Conservation (phyloP, 2,797 vertebrate species). For the Acrossocheilus wenchowensis region DNA sequence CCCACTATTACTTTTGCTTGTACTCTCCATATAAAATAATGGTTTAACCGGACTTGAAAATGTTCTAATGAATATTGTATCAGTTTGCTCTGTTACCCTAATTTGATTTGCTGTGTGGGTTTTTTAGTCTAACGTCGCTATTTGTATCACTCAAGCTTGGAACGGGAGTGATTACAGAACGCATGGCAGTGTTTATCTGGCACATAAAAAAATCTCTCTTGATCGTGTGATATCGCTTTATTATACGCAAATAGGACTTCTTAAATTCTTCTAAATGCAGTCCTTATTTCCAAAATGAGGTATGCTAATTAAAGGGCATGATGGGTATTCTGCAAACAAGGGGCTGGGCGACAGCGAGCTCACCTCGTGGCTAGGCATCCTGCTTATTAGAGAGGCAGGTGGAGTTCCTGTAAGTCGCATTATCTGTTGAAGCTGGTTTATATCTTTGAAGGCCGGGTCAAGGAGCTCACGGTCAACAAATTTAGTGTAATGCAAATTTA, state of each 20-base stretch:
- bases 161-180: background rate
- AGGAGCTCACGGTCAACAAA: conserved; percentile 87
- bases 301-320: conserved; percentile 12
- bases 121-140: background rate
- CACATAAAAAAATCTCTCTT: background rate
- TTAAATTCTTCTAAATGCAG: background rate
- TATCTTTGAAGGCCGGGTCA: conserved; percentile 95
- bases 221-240: background rate
- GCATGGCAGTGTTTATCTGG: background rate
- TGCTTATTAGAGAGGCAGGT: conserved; percentile 97
- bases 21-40: background rate
- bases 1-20: background rate
- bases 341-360: conserved; percentile 64
- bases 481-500: conserved; percentile 62
- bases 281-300: background rate
- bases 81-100: background rate
- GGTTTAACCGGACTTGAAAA: background rate
- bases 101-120: background rate
- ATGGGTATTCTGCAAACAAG: conserved; percentile 18
- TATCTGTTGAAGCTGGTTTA: conserved; percentile 99
- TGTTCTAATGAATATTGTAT: background rate
- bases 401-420: conserved; percentile 99
- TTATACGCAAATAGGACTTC: background rate
- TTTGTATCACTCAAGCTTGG: background rate
- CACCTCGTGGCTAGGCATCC: conserved; percentile 99